Percentiles rank a stretch among this genome's conserved stretches.
These are phyloP conservation scores for Amphimedon queenslandica DNA, from an alignment of 37 sponge, comb jelly and placozoan genomes.

Conservation along the genomic window DNA sequence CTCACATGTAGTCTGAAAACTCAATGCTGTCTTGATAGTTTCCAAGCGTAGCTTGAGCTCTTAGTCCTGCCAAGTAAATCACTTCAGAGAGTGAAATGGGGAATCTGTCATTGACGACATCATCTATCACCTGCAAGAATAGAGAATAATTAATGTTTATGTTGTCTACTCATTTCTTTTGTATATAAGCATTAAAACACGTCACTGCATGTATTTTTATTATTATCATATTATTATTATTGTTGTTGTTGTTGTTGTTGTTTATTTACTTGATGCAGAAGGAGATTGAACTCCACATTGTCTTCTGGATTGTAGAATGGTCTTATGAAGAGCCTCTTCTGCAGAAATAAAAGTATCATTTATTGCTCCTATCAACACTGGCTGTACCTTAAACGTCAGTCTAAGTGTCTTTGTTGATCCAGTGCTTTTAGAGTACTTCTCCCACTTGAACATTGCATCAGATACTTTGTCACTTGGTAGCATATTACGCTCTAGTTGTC, in stretches of 20 bases:
- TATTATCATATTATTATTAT: background rate
- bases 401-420: slow-evolving; percentile 74
- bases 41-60: slow-evolving; percentile 85
- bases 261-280: slow-evolving; percentile 74
- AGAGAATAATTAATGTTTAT: background rate
- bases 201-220: background rate
- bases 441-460: slow-evolving; percentile 98
- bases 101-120: slow-evolving; percentile 82
- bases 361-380: background rate
- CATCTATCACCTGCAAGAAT: slow-evolving; percentile 75
- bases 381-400: slow-evolving; percentile 87
- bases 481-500: slow-evolving; percentile 91
- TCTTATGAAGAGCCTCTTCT: slow-evolving; percentile 90
- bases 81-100: slow-evolving; percentile 82
- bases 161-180: too few species aligned
- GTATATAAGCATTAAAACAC: background rate
- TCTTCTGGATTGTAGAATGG: slow-evolving; percentile 78
- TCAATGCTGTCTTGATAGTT: slow-evolving; percentile 40
- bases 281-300: slow-evolving; percentile 79
- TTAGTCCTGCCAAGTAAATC: slow-evolving; percentile 75
- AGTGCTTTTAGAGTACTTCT: slow-evolving; percentile 88
- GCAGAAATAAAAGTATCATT: background rate
- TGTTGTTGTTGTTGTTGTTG: background rate
- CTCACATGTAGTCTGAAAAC: slow-evolving; percentile 68
- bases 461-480: slow-evolving; percentile 89